phyloP scores from a whole-genome alignment of 2,888 invertebrate species.

The Glaucopsyche alexis region DNA sequence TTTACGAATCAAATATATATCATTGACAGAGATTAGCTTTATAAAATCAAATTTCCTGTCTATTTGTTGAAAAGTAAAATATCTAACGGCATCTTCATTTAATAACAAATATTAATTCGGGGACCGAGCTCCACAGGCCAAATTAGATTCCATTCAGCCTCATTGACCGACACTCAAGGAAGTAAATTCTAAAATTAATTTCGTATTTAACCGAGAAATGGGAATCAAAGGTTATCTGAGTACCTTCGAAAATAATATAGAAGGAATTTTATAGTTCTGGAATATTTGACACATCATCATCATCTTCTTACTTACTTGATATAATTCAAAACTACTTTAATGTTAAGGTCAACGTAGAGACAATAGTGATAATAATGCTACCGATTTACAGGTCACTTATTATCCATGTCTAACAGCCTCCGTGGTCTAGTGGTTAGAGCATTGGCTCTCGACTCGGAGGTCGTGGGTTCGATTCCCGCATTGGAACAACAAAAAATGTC shows the following conservation, averaged over 20 bases:
- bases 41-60: neutral
- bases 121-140: slow-evolving; percentile 1
- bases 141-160: slow-evolving; percentile 12
- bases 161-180: slow-evolving; percentile 8
- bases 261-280: neutral
- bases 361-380: neutral
- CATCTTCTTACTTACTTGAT: too few relatives aligned
- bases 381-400: too few relatives aligned
- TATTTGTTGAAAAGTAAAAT: slow-evolving; percentile 5
- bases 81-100: neutral
- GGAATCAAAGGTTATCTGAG: slow-evolving; percentile 8
- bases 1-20: too few relatives aligned
- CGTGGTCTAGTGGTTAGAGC: too few relatives aligned
- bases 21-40: neutral
- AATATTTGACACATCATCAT: neutral
- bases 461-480: too few relatives aligned
- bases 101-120: slow-evolving; percentile 4
- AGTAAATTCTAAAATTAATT: slow-evolving; percentile 17
- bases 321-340: too few relatives aligned
- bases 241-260: neutral
- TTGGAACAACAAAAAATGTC: too few relatives aligned
- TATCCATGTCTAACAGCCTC: too few relatives aligned
- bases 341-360: neutral
- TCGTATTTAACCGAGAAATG: slow-evolving; percentile 11
- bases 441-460: too few relatives aligned